A percentile compares a stretch with the other conserved stretches of the same genome.
phyloP scores from a whole-genome alignment of 2,888 invertebrate genomes.

The Caenorhabditis angaria region DNA sequence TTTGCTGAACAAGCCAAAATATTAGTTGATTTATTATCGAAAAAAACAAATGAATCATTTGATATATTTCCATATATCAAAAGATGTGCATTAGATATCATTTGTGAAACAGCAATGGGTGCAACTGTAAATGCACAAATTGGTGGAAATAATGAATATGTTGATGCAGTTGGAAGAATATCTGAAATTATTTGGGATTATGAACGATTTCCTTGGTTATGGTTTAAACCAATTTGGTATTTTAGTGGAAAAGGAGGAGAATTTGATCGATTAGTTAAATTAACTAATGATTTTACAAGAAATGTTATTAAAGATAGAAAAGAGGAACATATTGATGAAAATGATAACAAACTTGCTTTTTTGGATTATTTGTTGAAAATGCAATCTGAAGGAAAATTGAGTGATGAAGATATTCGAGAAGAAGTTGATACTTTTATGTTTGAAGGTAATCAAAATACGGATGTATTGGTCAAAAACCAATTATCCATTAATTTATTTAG shows the following conservation, averaged over 20 bases:
- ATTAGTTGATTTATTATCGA: conserved; percentile 72
- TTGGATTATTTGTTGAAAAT: conserved; percentile 74
- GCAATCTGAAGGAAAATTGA: conserved; percentile 70
- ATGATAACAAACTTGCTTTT: conserved; percentile 69
- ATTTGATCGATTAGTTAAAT: conserved; percentile 42
- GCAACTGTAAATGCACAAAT: conserved; percentile 59
- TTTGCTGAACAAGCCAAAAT: conserved; percentile 32
- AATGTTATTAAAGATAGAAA: conserved; percentile 56
- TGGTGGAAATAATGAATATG: conserved; percentile 60
- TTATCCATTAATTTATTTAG: too few relatives aligned
- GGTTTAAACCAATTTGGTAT: conserved; percentile 76
- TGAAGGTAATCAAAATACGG: conserved; percentile 60
- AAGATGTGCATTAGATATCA: conserved; percentile 75
- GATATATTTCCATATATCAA: conserved; percentile 75
- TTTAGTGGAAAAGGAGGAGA: conserved; percentile 74
- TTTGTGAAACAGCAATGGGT: conserved; percentile 70
- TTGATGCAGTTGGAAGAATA: conserved; percentile 56
- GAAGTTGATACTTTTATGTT: conserved; percentile 75
- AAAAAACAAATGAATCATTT: conserved; percentile 67
- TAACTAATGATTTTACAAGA: conserved; percentile 53
- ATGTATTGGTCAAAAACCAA: too few relatives aligned
- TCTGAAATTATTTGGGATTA: conserved; percentile 56
- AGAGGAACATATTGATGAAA: neutral
- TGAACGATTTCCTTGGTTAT: conserved; percentile 72
- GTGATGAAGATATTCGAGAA: conserved; percentile 73